Evolutionary conservation across 1,140 invertebrate species (phyloP), one percentile per base, ranked within the genome.

Genomic region (Aphaenogaster ashmeadi): DNA sequence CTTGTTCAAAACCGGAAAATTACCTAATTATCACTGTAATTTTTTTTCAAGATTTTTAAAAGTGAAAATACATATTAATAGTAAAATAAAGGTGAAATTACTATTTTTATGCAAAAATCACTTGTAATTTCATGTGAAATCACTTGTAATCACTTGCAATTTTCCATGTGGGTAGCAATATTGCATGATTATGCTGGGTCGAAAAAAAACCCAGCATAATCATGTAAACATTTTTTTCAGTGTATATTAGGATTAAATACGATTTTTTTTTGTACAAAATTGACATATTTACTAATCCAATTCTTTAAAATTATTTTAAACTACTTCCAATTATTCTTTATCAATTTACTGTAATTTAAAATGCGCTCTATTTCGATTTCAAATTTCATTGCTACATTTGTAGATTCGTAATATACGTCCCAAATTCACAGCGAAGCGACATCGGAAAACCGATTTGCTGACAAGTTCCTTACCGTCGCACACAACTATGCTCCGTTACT

Each of bases 361-460:
- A 60, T n/a, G 13, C 8, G 3, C 33, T 83, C 9, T 60, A 58
- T n/a, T 66, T 52, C 7, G 13, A 84, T 75, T 50, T 74, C 15
- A 21, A 47, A 79, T 81, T 74, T 27, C 8, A 58, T 33, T 36
- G 41, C 11, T 18, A n/a, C 54, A 27, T 54, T 56, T 15, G n/a
- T 69, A 36, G 8, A 7, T 33, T 44, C 52, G 18, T 47, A 47
- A 81, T 47, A 81, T 47, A 52, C 9, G 18, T 69, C 38, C 54
- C 41, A 41, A 58, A 38, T 47, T 84, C 33, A 38, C 7, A 21
- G 11, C 50, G 21, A 71, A 47, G 8, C 80, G 18, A 83, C 69
- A 83, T 83, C 80, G 67, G 80, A 83, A 83, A 83, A 83, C 38
- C 80, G 80, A 84, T 84, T 75, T 75, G 80, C 80, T 74, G 80